These are phyloP conservation scores for Beris chalybata DNA, from an alignment of 2,888 invertebrate species.

Conservation along the genomic window DNA sequence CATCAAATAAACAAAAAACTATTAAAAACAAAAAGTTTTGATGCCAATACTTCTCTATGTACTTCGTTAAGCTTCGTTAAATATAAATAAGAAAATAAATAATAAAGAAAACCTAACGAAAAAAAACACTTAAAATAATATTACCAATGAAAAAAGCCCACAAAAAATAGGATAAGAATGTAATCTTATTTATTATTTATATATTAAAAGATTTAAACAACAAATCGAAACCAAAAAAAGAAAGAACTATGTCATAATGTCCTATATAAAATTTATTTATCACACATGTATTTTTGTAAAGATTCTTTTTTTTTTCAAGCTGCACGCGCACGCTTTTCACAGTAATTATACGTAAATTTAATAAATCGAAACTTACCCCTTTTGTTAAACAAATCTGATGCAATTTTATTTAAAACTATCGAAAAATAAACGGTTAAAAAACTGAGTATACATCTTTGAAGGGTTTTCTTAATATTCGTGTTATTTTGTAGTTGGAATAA, in stretches of 20 bases:
- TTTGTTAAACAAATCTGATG: not conserved
- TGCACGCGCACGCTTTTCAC: not conserved
- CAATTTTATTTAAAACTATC: not conserved
- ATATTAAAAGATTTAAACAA: constrained; percentile 1
- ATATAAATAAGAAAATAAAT: constrained; percentile 10
- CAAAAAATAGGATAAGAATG: constrained; percentile 25
- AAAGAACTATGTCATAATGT: not conserved
- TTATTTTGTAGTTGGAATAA: no score
- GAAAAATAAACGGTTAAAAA: no score
- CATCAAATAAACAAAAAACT: constrained; percentile 8
- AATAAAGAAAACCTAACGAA: constrained; percentile 8
- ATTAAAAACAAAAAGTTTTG: constrained; percentile 12
- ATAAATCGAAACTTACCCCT: not conserved
- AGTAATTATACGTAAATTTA: no score
- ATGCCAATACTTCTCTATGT: not conserved
- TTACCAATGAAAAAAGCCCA: not conserved
- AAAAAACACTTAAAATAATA: constrained; percentile 2
- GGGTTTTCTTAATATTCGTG: no score
- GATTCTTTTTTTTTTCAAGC: not conserved
- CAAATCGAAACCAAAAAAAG: not conserved
- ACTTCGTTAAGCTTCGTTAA: not conserved
- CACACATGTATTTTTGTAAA: constrained; percentile 19
- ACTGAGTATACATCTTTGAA: no score
- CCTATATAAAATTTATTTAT: constrained; percentile 8
- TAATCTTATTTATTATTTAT: constrained; percentile 18